Conservation (phyloP, 2,113 vertebrate genomes). For the Sula dactylatra region DNA sequence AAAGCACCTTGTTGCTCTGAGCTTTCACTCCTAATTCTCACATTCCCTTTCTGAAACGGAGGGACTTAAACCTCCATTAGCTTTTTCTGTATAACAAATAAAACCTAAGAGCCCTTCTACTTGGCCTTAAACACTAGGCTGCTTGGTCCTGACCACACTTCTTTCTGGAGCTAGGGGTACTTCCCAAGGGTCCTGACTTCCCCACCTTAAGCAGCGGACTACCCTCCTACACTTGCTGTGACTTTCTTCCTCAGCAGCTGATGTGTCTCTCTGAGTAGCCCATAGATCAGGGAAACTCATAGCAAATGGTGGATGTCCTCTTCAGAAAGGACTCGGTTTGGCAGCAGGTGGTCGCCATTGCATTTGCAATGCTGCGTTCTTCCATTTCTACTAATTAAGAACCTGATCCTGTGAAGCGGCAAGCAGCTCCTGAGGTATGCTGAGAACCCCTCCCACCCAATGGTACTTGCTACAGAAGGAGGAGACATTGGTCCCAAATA, state of each 20-base stretch:
- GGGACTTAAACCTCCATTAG: not conserved
- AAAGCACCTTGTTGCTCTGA: not conserved
- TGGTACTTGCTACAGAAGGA: not conserved
- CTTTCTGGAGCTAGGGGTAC: not conserved
- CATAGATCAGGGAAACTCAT: not conserved
- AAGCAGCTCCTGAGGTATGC: not conserved
- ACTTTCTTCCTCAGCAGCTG: not conserved
- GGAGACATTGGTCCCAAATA: not conserved
- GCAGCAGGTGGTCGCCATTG: not conserved
- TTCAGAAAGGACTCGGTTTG: not conserved
- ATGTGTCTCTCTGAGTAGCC: not conserved
- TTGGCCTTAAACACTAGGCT: not conserved
- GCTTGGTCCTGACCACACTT: not conserved
- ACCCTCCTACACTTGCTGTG: not conserved
- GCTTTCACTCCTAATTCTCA: not conserved
- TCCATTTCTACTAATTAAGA: not conserved
- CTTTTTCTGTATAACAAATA: not conserved
- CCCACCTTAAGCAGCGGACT: not conserved
- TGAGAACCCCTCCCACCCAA: not conserved
- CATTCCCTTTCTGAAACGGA: not conserved
- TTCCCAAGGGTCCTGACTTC: not conserved
- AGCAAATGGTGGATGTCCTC: not conserved
- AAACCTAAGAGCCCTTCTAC: not conserved
- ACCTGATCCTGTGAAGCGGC: not conserved
- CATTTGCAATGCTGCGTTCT: not conserved